Base-by-base conservation (phyloP, 2,113 vertebrate genomes). In the Antennarius striatus region DNA sequence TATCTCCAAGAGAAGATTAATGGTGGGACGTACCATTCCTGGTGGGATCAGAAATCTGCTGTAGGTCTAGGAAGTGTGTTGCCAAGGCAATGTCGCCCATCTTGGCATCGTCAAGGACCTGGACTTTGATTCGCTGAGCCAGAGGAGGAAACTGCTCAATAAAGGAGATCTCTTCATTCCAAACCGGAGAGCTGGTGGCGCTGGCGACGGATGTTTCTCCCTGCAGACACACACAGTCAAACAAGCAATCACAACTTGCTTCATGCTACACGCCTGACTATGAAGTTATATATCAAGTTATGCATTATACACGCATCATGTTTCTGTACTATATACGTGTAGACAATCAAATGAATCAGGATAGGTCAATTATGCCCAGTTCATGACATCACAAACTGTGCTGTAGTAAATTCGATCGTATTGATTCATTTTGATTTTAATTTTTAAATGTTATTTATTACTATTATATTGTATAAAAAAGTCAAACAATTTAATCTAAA, bases 121-220 rank as follows among this genome's bases (percentile, higher is more conserved):
- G 96, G 58, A 98, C 51, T 87, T 93, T 94, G 47, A 99, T 95
- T 79, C 95, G 84, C 55, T 93, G 92, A 53, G 94, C 93, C 57
- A 98, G 93, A 50, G 95, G 95, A 0, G 95, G 97, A 73, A 99
- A 99, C 90, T 97, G 96, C 83, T 99, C 97, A 0, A 96, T 92
- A 70, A 99, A 98, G 74, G 91, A 95, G 81, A 98, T 94, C 86
- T 96, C 95, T 67, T 99, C 95, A 0, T 98, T 97, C 97, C 96
- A 98, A 51, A 93, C 84, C 0, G 96, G 96, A 28, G 78, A 85
- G 1, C 87, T 92, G 12, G 93, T 92, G 84, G 85, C 93, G 9
- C 58, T 84, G 28, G 91, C 90, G 4, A 99, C 95, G 0, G 94
- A 96, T 0, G 95, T 98, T 90, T 98, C 95, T 0, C 96, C 97